Evolutionary conservation across 1,140 invertebrate genomes (phyloP).

Genomic region (Papilio dardanus): DNA sequence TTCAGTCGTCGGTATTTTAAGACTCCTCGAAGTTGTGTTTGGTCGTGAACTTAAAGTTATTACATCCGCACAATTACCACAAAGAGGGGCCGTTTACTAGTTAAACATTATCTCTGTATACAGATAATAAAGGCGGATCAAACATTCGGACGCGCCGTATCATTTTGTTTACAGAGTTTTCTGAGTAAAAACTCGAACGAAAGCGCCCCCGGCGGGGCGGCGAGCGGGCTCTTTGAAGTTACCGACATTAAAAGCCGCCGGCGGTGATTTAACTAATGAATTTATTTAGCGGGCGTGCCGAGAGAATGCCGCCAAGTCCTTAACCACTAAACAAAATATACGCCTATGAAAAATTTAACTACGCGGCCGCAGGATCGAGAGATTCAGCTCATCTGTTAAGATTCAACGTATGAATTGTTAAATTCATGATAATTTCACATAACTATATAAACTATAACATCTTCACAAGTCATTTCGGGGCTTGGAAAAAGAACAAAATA

Average conservation of each 20-base stretch:
- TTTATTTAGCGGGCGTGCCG: conserved; percentile 81
- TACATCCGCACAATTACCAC: conserved; percentile 60
- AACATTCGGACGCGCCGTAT: conserved; percentile 79
- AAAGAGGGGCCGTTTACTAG: conserved; percentile 67
- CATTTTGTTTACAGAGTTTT: conserved; percentile 82
- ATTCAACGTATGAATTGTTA: not conserved
- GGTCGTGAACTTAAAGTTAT: conserved; percentile 51
- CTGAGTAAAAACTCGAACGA: conserved; percentile 78
- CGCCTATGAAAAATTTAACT: conserved; percentile 40
- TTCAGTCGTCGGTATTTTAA: conserved; percentile 21
- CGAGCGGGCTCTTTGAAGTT: conserved; percentile 76
- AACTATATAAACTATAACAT: not conserved
- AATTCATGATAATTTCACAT: not conserved
- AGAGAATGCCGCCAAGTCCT: conserved; percentile 63
- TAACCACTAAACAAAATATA: conserved; percentile 48
- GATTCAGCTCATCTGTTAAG: not conserved
- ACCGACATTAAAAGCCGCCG: conserved; percentile 82
- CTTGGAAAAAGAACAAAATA: no score
- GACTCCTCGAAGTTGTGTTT: conserved; percentile 48
- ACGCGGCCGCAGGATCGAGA: conserved; percentile 23
- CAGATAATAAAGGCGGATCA: conserved; percentile 80
- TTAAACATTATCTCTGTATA: conserved; percentile 72
- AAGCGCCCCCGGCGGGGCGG: conserved; percentile 72
- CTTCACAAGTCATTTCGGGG: not conserved
- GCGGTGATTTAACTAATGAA: conserved; percentile 83